Evolutionary conservation across 2,888 invertebrate genomes (phyloP), one percentile per base, ranked within the genome.

Genomic region (Podabrus alpinus): DNA sequence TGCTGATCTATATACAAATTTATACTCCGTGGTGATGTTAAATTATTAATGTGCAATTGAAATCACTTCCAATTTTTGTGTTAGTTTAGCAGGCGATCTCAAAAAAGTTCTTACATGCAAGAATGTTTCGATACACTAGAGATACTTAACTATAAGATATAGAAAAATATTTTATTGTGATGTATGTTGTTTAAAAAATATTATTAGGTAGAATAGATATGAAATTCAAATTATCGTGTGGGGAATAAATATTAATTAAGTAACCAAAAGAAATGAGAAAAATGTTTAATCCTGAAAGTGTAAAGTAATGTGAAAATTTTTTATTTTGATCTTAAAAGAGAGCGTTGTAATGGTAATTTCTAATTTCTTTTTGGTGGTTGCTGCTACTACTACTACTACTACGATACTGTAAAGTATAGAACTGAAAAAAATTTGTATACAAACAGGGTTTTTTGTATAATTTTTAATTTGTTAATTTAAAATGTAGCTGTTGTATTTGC

Each of bases 191-290:
- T 70, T 68, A 70, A 70, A 66, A 66, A 72, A 29, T 59, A 62
- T 71, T 70, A 77, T 74, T 78, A 78, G 78, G 77, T 78, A 78
- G 78, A 70, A 72, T 78, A 78, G 75, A 78, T 78, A 78, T 77
- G 78, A 78, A 78, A 78, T 77, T 74, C 25, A 70, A 69, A 70
- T 68, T 62, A 64, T 64, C 17, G 62, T 19, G 62, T 64, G 17
- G 17, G 19, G 16, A 64, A 19, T 64, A 64, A n/a, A 17, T 21
- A 29, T 29, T 64, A n/a, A 64, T 64, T 64, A 64, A 71, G 61
- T 24, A 76, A 73, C 59, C 68, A 66, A 25, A 64, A 66, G 19
- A 70, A 59, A 64, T 15, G 71, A 64, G 70, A 60, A 67, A 66
- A 66, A 61, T 59, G 62, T 73, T 69, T 61, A 74, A 64, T 64